These are phyloP conservation scores for Parazoanthus darwini DNA, from an alignment of 92 coral and sea anemone species.

Conservation along the genomic window DNA sequence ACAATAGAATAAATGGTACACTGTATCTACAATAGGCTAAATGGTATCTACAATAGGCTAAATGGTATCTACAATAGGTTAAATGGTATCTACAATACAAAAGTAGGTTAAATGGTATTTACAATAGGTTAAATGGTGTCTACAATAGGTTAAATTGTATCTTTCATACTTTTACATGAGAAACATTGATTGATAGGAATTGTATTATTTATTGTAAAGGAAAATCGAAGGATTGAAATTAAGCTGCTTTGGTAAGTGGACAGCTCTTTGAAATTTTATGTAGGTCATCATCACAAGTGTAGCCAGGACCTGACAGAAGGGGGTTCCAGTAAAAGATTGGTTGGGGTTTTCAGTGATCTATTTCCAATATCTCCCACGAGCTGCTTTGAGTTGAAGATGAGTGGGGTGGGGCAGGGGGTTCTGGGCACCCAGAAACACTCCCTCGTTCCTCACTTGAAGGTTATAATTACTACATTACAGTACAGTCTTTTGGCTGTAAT, in stretches of 20 bases:
- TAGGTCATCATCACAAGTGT: conserved; percentile 25
- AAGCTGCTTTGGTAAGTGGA: conserved; percentile 26
- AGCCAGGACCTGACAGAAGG: conserved; percentile 31
- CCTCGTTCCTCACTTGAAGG: conserved; percentile 27
- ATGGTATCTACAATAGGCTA: too few relatives aligned
- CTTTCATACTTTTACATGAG: too few relatives aligned
- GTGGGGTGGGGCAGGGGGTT: conserved; percentile 29
- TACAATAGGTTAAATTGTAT: too few relatives aligned
- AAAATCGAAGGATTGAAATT: conserved; percentile 9
- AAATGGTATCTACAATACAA: not conserved
- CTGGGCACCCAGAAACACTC: conserved; percentile 30
- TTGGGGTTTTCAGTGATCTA: conserved; percentile 29
- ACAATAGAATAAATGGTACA: not conserved
- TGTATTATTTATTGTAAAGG: too few relatives aligned
- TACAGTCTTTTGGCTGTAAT: conserved; percentile 26
- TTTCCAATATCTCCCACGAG: conserved; percentile 20
- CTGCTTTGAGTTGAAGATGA: conserved; percentile 11
- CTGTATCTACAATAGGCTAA: not conserved
- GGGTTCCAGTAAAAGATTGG: conserved; percentile 27
- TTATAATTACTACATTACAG: conserved; percentile 26
- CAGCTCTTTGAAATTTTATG: conserved; percentile 28
- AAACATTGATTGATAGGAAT: too few relatives aligned
- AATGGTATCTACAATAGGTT: too few relatives aligned
- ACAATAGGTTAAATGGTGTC: too few relatives aligned
- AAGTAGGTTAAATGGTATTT: not conserved